These are phyloP conservation scores for Misgurnus anguillicaudatus DNA, from an alignment of 2,113 vertebrate genomes.

Conservation along the genomic window DNA sequence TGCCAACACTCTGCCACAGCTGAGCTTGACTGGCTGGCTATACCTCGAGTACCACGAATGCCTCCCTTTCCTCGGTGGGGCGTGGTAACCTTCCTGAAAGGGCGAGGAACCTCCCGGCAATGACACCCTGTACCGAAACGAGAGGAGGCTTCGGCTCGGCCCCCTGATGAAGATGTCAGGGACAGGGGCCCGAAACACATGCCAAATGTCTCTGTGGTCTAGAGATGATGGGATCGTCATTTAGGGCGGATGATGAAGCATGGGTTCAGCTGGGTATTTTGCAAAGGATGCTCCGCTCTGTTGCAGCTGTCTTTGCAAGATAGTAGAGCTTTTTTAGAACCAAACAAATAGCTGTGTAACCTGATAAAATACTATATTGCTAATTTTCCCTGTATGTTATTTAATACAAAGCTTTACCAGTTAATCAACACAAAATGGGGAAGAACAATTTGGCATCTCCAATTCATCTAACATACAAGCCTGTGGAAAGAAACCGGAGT, in stretches of 20 bases:
- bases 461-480: too few relatives aligned
- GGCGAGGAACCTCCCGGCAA: constrained; percentile 57
- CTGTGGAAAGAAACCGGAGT: too few relatives aligned
- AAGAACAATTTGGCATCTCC: too few relatives aligned
- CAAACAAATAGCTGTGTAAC: too few relatives aligned
- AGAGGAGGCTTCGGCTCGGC: constrained; percentile 64
- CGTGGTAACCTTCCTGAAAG: constrained; percentile 77
- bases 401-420: too few relatives aligned
- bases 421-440: too few relatives aligned
- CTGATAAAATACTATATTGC: too few relatives aligned
- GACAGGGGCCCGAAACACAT: constrained; percentile 73
- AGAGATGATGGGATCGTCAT: constrained; percentile 57
- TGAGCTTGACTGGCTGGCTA: constrained; percentile 81
- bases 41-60: not conserved
- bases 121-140: not conserved
- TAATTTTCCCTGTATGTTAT: too few relatives aligned
- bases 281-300: constrained; percentile 66
- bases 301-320: constrained; percentile 62
- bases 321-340: too few relatives aligned
- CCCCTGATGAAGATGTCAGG: constrained; percentile 83
- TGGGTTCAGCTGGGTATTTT: constrained; percentile 62
- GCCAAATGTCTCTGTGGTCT: constrained; percentile 84
- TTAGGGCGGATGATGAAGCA: constrained; percentile 73
- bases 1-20: constrained; percentile 86
- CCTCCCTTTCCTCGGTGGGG: constrained; percentile 20